Evolutionary conservation across 2,888 invertebrate genomes (phyloP).

Genomic region (Tromatobia lineatoria): DNA sequence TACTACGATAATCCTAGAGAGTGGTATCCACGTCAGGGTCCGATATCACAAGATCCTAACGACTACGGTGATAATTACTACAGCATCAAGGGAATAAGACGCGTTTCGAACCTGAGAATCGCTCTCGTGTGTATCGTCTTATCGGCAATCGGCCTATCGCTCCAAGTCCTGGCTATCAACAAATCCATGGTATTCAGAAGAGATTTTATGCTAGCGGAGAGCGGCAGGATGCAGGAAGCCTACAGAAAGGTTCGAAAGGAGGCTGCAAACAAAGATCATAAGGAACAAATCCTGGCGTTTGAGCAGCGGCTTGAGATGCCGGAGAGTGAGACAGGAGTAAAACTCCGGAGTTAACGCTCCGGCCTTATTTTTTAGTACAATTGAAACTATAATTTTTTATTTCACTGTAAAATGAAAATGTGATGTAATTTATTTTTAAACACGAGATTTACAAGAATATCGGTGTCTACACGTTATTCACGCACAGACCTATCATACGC

Average conservation of each 20-base stretch:
- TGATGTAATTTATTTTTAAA: slow-evolving; percentile 56
- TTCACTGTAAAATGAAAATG: slow-evolving; percentile 55
- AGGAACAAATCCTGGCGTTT: slow-evolving; percentile 40
- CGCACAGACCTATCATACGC: slow-evolving; percentile 6
- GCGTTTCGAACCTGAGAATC: slow-evolving; percentile 88
- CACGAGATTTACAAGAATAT: slow-evolving; percentile 47
- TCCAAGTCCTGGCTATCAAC: slow-evolving; percentile 88
- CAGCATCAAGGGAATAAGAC: slow-evolving; percentile 88
- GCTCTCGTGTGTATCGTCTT: slow-evolving; percentile 87
- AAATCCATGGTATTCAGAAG: slow-evolving; percentile 87
- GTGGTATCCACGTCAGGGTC: background rate
- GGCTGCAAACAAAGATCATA: slow-evolving; percentile 84
- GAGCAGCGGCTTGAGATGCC: background rate
- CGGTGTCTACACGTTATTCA: slow-evolving; percentile 29
- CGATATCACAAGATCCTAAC: background rate
- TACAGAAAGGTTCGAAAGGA: slow-evolving; percentile 86
- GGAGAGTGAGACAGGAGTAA: background rate
- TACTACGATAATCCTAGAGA: slow-evolving; percentile 45
- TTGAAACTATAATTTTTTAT: background rate
- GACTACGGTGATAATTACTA: slow-evolving; percentile 86
- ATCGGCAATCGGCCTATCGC: slow-evolving; percentile 87
- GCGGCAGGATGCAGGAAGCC: slow-evolving; percentile 86
- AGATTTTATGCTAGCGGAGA: slow-evolving; percentile 85
- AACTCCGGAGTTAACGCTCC: slow-evolving; percentile 25
- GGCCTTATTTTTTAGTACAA: slow-evolving; percentile 15